Percentiles rank a stretch among this genome's conserved stretches.
These are phyloP conservation scores for Laspeyria flexula DNA, from an alignment of 2,888 invertebrate species.

Conservation along the genomic window DNA sequence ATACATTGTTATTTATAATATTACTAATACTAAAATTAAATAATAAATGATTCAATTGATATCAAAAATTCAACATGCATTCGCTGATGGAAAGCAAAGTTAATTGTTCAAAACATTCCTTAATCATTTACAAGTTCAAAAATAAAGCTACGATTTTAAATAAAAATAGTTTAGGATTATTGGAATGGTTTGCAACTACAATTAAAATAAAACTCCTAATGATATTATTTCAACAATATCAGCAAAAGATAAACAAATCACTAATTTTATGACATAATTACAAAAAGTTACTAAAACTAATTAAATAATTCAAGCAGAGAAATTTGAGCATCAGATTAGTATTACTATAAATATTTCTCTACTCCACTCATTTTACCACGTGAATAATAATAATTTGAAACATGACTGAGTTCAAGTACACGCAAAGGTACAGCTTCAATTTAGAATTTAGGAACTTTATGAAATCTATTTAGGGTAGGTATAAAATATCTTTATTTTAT, in stretches of 20 bases:
- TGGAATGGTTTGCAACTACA: constrained; percentile 61
- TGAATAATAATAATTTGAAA: constrained; percentile 75
- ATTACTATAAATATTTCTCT: constrained; percentile 40
- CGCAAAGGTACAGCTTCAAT: neutral
- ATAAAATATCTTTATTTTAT: neutral
- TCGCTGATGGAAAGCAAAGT: constrained; percentile 57
- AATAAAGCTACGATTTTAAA: constrained; percentile 60
- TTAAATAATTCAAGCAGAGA: constrained; percentile 70
- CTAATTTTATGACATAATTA: constrained; percentile 57
- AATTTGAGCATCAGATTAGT: constrained; percentile 80
- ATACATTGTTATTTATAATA: constrained; percentile 9
- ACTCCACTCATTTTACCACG: constrained; percentile 74
- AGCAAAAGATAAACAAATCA: constrained; percentile 67
- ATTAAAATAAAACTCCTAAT: constrained; percentile 58
- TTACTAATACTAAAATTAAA: constrained; percentile 12
- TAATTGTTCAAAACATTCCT: constrained; percentile 52
- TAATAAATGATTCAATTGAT: constrained; percentile 23
- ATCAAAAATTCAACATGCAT: constrained; percentile 61
- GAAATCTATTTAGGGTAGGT: neutral
- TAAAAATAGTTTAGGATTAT: constrained; percentile 47
- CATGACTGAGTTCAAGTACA: constrained; percentile 16
- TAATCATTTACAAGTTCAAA: constrained; percentile 50
- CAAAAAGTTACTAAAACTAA: constrained; percentile 63
- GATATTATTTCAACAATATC: constrained; percentile 60
- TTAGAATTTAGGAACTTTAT: constrained; percentile 24